Evolutionary conservation across 2,113 vertebrate genomes (phyloP).

Genomic region (Hepsetus odoe): DNA sequence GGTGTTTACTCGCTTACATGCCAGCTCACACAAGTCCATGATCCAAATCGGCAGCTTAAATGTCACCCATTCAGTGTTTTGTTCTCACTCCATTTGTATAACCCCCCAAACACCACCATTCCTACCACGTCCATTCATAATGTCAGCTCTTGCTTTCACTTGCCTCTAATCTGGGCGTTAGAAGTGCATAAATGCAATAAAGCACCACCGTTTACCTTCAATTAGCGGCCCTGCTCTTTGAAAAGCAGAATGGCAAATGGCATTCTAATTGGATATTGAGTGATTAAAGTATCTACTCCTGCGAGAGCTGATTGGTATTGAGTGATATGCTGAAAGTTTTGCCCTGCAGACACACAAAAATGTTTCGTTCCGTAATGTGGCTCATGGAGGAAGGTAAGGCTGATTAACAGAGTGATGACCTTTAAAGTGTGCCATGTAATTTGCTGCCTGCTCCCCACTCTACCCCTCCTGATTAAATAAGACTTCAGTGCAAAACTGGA

Average conservation of each 20-base stretch:
- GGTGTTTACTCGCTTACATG: not conserved
- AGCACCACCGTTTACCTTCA: constrained; percentile 49
- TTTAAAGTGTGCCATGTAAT: constrained; percentile 46
- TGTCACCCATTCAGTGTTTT: constrained; percentile 34
- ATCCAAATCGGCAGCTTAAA: constrained; percentile 32
- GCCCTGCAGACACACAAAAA: constrained; percentile 33
- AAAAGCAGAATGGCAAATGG: constrained; percentile 50
- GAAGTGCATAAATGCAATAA: constrained; percentile 48
- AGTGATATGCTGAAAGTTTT: constrained; percentile 48
- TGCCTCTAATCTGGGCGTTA: constrained; percentile 45
- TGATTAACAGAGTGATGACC: constrained; percentile 54
- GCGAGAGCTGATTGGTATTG: constrained; percentile 44
- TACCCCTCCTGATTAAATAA: constrained; percentile 1
- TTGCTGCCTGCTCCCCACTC: not conserved
- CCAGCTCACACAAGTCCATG: not conserved
- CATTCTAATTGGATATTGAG: constrained; percentile 55
- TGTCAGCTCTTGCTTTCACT: constrained; percentile 31
- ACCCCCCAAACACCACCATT: not conserved
- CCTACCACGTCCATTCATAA: not conserved
- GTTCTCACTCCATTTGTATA: constrained; percentile 16
- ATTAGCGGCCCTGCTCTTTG: constrained; percentile 49
- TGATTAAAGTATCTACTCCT: constrained; percentile 46
- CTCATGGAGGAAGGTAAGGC: constrained; percentile 17
- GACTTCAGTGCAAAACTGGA: not conserved
- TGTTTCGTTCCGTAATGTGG: constrained; percentile 29